A percentile compares a stretch with the other conserved stretches of the same genome.
Conservation (phyloP, 2,888 invertebrate species). For the Xylophagus ater region DNA sequence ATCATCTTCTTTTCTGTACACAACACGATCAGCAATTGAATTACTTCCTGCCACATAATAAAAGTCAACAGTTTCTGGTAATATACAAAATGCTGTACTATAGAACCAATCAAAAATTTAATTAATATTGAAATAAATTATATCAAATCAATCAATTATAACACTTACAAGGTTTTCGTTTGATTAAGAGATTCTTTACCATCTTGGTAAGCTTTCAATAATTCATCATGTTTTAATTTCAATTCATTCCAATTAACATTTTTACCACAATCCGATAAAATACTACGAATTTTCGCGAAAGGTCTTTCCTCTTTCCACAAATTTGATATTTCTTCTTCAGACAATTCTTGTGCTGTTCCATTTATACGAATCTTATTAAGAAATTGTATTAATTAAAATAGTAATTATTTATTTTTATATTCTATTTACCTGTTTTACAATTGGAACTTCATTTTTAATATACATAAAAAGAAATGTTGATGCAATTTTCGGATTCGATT, state of each 20-base stretch:
- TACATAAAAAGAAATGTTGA: conserved; percentile 23
- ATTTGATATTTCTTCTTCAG: conserved; percentile 19
- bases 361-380: conserved; percentile 19
- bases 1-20: conserved; percentile 23
- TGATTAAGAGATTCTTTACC: conserved; percentile 22
- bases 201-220: conserved; percentile 20
- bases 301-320: conserved; percentile 28
- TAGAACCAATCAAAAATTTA: too few relatives aligned
- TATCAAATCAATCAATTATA: background rate
- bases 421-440: conserved; percentile 9
- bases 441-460: background rate
- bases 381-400: background rate
- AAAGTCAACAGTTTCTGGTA: conserved; percentile 31
- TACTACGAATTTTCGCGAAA: conserved; percentile 27
- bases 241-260: conserved; percentile 23
- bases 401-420: background rate
- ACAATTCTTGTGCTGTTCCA: conserved; percentile 28
- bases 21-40: conserved; percentile 31
- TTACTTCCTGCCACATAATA: conserved; percentile 23
- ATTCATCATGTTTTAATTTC: conserved; percentile 22
- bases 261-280: conserved; percentile 29
- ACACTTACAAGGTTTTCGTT: conserved; percentile 27
- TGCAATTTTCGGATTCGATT: conserved; percentile 25
- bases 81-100: conserved; percentile 32
- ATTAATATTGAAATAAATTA: background rate